A percentile compares a stretch with the other conserved stretches of the same genome.
Evolutionary conservation across 30 jellyfish, hydroid and myxozoan genomes (phyloP).

Genomic region (Sanderia malayensis): DNA sequence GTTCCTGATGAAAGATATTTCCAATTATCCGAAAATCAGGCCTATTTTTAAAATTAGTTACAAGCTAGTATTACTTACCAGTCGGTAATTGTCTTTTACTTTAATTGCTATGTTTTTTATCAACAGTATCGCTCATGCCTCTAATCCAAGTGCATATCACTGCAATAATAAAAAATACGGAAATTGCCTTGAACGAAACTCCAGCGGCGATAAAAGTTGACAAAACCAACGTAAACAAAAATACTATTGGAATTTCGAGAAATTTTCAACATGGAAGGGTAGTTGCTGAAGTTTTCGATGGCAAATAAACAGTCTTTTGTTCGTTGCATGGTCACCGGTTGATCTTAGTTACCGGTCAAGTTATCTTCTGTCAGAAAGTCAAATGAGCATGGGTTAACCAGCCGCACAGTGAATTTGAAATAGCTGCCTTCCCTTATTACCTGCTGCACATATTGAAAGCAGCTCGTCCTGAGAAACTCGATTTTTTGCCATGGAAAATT

Average conservation of each 20-base stretch:
- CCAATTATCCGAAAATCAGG: constrained; percentile 6
- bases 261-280: background rate
- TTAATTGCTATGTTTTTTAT: too few species aligned
- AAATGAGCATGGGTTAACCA: constrained; percentile 42
- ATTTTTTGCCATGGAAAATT: too few species aligned
- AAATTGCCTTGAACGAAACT: too few species aligned
- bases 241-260: background rate
- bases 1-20: too few species aligned
- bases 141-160: too few species aligned
- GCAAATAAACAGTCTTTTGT: constrained; percentile 3
- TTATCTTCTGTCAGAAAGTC: constrained; percentile 62
- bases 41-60: too few species aligned
- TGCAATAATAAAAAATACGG: too few species aligned
- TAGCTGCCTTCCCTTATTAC: background rate
- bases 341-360: constrained; percentile 51
- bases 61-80: background rate
- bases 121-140: too few species aligned
- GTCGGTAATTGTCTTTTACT: background rate
- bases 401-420: constrained; percentile 1
- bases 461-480: too few species aligned
- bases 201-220: background rate
- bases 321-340: constrained; percentile 48
- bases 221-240: constrained; percentile 5
- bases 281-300: constrained; percentile 16
- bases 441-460: constrained; percentile 48